Evolutionary conservation across 2,797 vertebrate species (phyloP), one percentile per base, ranked within the genome.

Genomic region (Remorina albescens): DNA sequence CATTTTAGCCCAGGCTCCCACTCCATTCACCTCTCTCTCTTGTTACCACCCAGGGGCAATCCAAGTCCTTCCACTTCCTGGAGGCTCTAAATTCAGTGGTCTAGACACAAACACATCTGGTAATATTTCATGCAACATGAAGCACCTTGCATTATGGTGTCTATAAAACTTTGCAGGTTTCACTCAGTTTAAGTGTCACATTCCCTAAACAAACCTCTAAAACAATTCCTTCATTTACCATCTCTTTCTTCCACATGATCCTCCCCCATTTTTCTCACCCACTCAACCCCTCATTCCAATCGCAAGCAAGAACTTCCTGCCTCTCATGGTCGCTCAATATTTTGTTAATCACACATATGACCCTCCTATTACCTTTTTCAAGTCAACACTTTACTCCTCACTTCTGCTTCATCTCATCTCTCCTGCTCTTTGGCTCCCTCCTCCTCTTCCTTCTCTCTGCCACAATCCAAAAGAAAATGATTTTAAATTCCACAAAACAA

Each of bases 201-300:
- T 41, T 47, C n/a, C 28, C 23, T 8, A 53, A 25, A 55, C 41
- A 4, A 58, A 12, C 57, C 50, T 12, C n/a, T n/a, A 9, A 46
- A 54, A 26, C 30, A 0, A 26, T n/a, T 44, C 7, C 4, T 42
- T 19, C 28, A 26, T 11, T 36, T 34, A 37, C 34, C 44, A 59
- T 42, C 46, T 67, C 23, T 65, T 78, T 75, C 49, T n/a, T 58
- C 68, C 11, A 57, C 49, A n/a, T 21, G 76, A 87, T 88, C 89
- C 78, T 86, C 90, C 91, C 88, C 85, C 82, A 47, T 62, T 69
- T 86, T 67, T 57, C 73, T 67, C 83, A 66, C 55, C 18, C 42
- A 82, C 74, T 83, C 76, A 84, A 71, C 69, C 80, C 85, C 76
- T 91, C 91, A 90, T 89, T 90, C 90, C 89, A 87, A 73, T 61